Conservation (phyloP, 2,113 vertebrate genomes). For the Malaclemys terrapin region DNA sequence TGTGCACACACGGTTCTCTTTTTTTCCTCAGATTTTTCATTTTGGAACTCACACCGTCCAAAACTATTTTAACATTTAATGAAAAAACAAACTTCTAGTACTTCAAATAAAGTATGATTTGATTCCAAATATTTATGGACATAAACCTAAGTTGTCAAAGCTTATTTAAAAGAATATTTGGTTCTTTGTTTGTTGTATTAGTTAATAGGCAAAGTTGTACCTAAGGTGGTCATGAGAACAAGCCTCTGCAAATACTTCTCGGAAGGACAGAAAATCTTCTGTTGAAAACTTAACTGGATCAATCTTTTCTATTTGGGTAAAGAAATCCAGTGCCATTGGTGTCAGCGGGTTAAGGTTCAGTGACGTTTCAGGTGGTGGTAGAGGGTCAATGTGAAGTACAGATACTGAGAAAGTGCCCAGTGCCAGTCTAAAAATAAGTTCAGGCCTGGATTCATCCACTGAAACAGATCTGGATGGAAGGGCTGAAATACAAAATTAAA, state of each 20-base stretch:
- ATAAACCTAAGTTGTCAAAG: slow-evolving; percentile 11
- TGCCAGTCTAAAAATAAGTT: slow-evolving; percentile 90
- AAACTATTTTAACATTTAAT: slow-evolving; percentile 21
- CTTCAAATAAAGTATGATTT: slow-evolving; percentile 14
- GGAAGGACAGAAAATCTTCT: slow-evolving; percentile 87
- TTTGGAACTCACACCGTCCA: slow-evolving; percentile 12
- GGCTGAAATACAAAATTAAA: slow-evolving; percentile 84
- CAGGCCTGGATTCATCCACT: slow-evolving; percentile 93
- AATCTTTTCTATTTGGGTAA: slow-evolving; percentile 85
- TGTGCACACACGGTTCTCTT: not conserved
- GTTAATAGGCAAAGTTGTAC: slow-evolving; percentile 77
- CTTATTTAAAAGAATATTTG: not conserved
- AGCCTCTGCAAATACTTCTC: slow-evolving; percentile 90
- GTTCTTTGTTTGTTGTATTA: slow-evolving; percentile 38
- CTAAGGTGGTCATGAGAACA: slow-evolving; percentile 97
- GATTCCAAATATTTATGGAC: not conserved
- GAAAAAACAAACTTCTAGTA: not conserved
- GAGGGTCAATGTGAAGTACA: slow-evolving; percentile 96
- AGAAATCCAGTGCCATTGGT: slow-evolving; percentile 92
- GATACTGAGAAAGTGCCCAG: slow-evolving; percentile 89
- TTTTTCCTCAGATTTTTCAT: not conserved
- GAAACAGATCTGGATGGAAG: slow-evolving; percentile 90
- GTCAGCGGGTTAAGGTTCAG: slow-evolving; percentile 86
- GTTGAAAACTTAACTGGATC: slow-evolving; percentile 82
- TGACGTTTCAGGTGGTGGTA: slow-evolving; percentile 91